Percentiles rank a stretch among this genome's conserved stretches.
Conservation (phyloP, 2,888 invertebrate genomes). For the Anticlea derivata region DNA sequence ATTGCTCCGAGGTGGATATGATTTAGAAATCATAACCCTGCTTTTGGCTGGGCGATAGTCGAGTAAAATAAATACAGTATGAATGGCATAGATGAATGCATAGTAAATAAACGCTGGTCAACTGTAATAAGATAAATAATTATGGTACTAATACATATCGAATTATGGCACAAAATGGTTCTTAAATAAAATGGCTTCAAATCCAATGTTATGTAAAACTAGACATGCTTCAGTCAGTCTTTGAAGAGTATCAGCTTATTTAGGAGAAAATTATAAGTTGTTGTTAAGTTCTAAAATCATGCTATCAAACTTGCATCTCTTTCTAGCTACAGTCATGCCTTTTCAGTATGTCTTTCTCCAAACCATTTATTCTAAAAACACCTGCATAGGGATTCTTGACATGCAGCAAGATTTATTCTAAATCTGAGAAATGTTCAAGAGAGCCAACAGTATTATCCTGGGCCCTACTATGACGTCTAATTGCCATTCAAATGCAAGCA, state of each 20-base stretch:
- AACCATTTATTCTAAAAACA: neutral
- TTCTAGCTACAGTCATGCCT: slow-evolving; percentile 50
- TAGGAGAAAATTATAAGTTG: slow-evolving; percentile 13
- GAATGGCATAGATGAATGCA: slow-evolving; percentile 46
- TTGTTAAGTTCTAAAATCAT: slow-evolving; percentile 45
- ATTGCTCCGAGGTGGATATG: slow-evolving; percentile 57
- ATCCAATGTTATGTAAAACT: slow-evolving; percentile 46
- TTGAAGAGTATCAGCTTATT: slow-evolving; percentile 20
- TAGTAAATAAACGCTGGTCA: slow-evolving; percentile 34
- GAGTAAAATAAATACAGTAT: slow-evolving; percentile 46
- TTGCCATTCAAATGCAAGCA: no score
- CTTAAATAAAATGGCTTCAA: slow-evolving; percentile 39
- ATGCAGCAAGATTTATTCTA: slow-evolving; percentile 2
- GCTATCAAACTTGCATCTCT: slow-evolving; percentile 44
- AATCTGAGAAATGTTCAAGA: slow-evolving; percentile 7
- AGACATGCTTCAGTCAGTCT: slow-evolving; percentile 75
- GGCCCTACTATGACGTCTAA: no score
- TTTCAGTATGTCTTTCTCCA: slow-evolving; percentile 7
- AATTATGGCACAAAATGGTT: slow-evolving; percentile 26
- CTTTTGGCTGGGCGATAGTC: slow-evolving; percentile 1
- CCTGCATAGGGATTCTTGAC: slow-evolving; percentile 1
- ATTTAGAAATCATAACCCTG: slow-evolving; percentile 30
- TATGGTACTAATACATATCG: slow-evolving; percentile 28
- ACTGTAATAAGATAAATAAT: slow-evolving; percentile 31
- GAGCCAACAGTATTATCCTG: neutral